Base-by-base conservation (phyloP, 2,797 vertebrate species). In the Babyrousa celebensis region DNA sequence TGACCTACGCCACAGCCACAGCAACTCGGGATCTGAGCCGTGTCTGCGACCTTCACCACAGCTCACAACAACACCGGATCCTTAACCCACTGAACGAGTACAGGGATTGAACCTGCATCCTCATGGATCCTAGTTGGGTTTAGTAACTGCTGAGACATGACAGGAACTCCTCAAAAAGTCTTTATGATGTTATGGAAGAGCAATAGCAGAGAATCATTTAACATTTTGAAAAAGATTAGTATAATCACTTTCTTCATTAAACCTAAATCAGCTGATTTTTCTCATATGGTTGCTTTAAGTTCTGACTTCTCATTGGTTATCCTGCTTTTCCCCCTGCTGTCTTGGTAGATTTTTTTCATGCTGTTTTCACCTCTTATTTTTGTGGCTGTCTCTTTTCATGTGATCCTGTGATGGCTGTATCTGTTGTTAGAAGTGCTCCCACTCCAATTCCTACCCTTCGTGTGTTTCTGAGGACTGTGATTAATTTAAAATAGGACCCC, bases 161-260 rank as follows among this genome's bases (percentile, higher is more conserved):
- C 43, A 10, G 43, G 43, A 48, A 48, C 43, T 48, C 43, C 43
- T 95, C 71, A 95, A 20, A 94, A 97, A 82, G 16, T 85, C 63
- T 94, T 94, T 93, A 65, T 72, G 56, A 82, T 93, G 40, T 14
- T 91, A 52, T 85, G 72, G 62, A 96, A 95, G 48, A 86, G 67
- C 68, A 85, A 17, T 70, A 96, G 56, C 20, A 85, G 72, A 80
- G 60, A 91, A 96, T 78, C 62, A 92, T 84, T 83, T 56, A 95
- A 92, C 48, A 96, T 85, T 97, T 94, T 94, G 77, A 89, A 92
- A 74, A 92, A 88, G 60, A 75, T 96, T 87, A 91, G 62, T 94
- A 10, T 85, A 91, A 92, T 94, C 78, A 94, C 52, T 91, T 88
- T 94, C 71, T 93, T 96, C 77, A 90, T 94, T 94, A 97, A 60